These are phyloP conservation scores for Athripsodes cinereus DNA, from an alignment of 2,888 invertebrate genomes.

Conservation along the genomic window DNA sequence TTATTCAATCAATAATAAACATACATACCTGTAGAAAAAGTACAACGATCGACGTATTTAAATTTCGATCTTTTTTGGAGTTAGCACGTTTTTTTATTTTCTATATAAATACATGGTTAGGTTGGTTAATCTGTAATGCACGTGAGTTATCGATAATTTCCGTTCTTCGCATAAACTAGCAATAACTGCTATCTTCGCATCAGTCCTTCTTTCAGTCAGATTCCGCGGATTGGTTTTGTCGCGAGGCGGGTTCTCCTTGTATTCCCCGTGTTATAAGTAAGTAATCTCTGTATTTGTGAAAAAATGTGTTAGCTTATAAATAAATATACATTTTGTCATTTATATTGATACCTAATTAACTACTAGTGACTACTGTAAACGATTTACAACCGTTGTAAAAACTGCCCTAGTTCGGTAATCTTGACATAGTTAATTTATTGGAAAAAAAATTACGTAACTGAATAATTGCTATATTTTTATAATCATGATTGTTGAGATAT, in stretches of 20 bases:
- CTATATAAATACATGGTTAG: background rate
- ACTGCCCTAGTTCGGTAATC: slow-evolving; percentile 17
- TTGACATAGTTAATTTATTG: slow-evolving; percentile 14
- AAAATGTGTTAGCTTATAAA: slow-evolving; percentile 1
- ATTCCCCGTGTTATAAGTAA: slow-evolving; percentile 17
- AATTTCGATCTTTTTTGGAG: too few species aligned
- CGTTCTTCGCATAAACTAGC: background rate
- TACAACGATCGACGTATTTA: too few species aligned
- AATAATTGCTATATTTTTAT: background rate
- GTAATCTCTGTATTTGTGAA: slow-evolving; percentile 3
- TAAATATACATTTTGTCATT: background rate
- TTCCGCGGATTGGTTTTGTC: slow-evolving; percentile 14
- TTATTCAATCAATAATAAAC: too few species aligned
- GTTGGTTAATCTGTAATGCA: slow-evolving; percentile 7
- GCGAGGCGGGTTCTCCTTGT: slow-evolving; percentile 15
- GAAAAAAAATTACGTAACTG: slow-evolving; percentile 20
- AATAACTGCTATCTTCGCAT: slow-evolving; percentile 5
- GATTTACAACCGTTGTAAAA: background rate
- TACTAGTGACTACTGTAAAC: background rate
- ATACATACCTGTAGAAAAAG: too few species aligned
- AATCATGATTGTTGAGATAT: background rate
- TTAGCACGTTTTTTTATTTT: too few species aligned
- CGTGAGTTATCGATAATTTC: slow-evolving; percentile 6
- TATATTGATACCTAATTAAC: background rate
- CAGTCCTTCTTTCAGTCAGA: slow-evolving; percentile 5